Base-by-base conservation (phyloP, 2,888 invertebrate species). In the Iselma pallidipennis region DNA sequence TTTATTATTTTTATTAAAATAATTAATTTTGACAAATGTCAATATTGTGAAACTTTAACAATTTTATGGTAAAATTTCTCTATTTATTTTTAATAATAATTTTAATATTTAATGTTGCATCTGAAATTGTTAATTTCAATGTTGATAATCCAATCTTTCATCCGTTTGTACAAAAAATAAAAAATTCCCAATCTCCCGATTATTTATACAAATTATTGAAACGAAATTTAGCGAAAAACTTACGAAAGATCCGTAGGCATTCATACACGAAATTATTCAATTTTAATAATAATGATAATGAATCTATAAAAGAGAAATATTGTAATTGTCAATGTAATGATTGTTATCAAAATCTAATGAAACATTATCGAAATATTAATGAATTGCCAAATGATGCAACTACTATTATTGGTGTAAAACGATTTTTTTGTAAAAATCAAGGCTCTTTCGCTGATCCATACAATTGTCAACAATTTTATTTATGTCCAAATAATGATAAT, bases 151-250 rank as follows among this genome's bases (percentile, higher is more conserved):
- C 33, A 5, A 42, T 61, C 14, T 57, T 61, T 28, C 61, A 52
- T 21, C 61, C 61, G 3, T 61, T 57, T 45, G 57, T 61, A 10
- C 57, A 57, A 12, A 57, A 57, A 49, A 49, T 61, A 2, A 16
- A 33, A 31, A 61, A 61, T 28, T 57, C 48, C 57, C 23, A 54
- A 42, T 57, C 26, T 7, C 52, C 57, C 49, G 61, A 61, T 25
- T 61, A 61, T 31, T 26, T 61, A 25, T 49, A 57, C 14, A 61
- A 57, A 28, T n/a, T 61, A 4, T 50, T 61, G 4, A 61, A 61
- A 26, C 37, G 61, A 12, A 61, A 61, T 45, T 21, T 61, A 9
- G 51, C 57, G 16, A 29, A 55, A 16, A 62, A 62, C 26, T 33
- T 55, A 5, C 26, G 55, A 12, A 59, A 55, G 45, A 45, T 28